These are phyloP conservation scores for Capricornis sumatraensis DNA, from an alignment of 2,113 vertebrate species.

Conservation along the genomic window DNA sequence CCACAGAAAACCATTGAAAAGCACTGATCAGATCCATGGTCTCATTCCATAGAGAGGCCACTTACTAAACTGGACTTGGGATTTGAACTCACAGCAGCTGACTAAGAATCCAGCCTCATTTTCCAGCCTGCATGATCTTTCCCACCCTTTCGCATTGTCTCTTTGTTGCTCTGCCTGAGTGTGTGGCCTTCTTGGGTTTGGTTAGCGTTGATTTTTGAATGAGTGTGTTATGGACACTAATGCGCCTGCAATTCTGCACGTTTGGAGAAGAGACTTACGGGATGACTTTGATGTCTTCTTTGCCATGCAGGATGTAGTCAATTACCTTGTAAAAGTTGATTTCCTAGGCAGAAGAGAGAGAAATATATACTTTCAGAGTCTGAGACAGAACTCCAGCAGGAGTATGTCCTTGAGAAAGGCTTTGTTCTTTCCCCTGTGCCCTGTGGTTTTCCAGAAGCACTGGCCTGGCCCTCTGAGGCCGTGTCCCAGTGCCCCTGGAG, in stretches of 20 bases:
- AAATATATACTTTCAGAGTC: not conserved
- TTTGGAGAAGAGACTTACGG: slow-evolving; percentile 86
- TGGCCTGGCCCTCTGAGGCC: not conserved
- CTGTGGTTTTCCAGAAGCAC: not conserved
- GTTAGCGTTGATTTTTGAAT: not conserved
- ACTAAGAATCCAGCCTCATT: not conserved
- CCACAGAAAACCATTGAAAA: not conserved
- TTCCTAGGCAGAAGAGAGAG: slow-evolving; percentile 86
- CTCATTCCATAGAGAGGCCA: not conserved
- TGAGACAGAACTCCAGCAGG: not conserved
- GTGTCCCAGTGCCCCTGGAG: not conserved
- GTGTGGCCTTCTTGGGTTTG: not conserved
- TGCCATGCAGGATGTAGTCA: slow-evolving; percentile 94
- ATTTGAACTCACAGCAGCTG: not conserved
- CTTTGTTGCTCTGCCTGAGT: not conserved
- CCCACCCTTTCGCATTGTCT: rapidly evolving
- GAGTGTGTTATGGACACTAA: not conserved
- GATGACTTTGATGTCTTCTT: slow-evolving; percentile 99
- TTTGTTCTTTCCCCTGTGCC: not conserved
- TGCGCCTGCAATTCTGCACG: not conserved
- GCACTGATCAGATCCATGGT: not conserved
- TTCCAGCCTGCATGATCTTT: not conserved
- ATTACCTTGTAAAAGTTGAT: slow-evolving; percentile 98
- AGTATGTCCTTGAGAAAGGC: not conserved
- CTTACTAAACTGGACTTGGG: not conserved